Percentiles rank a stretch among this genome's conserved stretches.
Conservation (phyloP, 2,113 vertebrate genomes). For the Hippocampus guttulatus region DNA sequence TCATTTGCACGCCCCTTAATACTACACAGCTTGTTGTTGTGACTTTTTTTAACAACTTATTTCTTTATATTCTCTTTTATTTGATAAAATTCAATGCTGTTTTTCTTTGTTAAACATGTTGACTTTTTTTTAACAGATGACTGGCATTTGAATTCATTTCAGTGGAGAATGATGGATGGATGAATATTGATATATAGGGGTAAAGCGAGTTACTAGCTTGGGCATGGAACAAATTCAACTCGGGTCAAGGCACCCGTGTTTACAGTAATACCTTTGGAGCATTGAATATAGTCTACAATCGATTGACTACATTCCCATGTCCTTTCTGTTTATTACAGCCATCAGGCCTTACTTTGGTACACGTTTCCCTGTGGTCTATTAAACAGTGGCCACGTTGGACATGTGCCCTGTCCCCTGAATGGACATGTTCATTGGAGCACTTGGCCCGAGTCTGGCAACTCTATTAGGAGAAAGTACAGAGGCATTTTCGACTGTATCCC, state of each 20-base stretch:
- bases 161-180: too few relatives aligned
- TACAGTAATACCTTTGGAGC: neutral
- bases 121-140: too few relatives aligned
- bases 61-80: neutral
- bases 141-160: too few relatives aligned
- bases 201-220: neutral
- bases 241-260: neutral
- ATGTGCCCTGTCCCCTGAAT: conserved; percentile 59
- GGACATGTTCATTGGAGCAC: conserved; percentile 56
- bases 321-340: conserved; percentile 32
- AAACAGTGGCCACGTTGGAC: conserved; percentile 61
- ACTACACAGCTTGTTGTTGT: too few relatives aligned
- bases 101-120: too few relatives aligned
- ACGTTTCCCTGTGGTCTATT: conserved; percentile 53
- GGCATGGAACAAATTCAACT: neutral
- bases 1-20: too few relatives aligned
- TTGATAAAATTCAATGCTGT: too few relatives aligned
- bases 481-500: conserved; percentile 56
- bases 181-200: neutral
- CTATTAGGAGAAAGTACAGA: conserved; percentile 63
- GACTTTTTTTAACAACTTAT: neutral
- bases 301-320: neutral
- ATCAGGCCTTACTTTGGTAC: conserved; percentile 46
- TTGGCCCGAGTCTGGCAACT: conserved; percentile 50
- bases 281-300: neutral